These are phyloP conservation scores for Clarias fuscus DNA, from an alignment of 2,797 vertebrate genomes.

Conservation along the genomic window DNA sequence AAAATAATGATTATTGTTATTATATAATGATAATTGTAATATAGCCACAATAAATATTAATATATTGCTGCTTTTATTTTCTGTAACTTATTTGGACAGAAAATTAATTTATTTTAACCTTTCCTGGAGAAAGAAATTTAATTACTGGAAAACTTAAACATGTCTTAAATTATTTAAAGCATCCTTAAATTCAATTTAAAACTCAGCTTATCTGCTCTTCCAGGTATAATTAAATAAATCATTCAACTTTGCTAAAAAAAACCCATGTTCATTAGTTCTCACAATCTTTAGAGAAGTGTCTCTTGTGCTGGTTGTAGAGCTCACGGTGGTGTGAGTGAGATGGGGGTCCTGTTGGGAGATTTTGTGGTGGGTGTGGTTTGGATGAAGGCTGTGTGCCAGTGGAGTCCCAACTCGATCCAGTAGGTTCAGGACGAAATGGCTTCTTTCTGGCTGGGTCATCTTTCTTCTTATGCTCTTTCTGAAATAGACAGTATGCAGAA, in stretches of 20 bases:
- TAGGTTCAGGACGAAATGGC: constrained; percentile 85
- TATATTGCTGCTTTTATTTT: background rate
- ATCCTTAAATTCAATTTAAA: background rate
- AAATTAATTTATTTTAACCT: background rate
- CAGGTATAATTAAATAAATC: background rate
- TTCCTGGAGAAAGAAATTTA: background rate
- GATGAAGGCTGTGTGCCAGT: constrained; percentile 77
- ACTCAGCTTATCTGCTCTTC: background rate
- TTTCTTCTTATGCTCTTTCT: constrained; percentile 93
- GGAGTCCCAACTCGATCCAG: constrained; percentile 88
- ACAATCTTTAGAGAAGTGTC: constrained; percentile 87
- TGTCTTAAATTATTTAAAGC: no score
- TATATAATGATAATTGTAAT: no score
- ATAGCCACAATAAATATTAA: background rate
- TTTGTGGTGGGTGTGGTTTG: constrained; percentile 75
- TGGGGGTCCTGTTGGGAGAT: constrained; percentile 72
- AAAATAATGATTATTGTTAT: no score
- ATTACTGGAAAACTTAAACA: background rate
- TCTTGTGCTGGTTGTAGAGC: constrained; percentile 81
- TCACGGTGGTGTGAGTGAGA: constrained; percentile 89
- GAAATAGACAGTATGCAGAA: constrained; percentile 24
- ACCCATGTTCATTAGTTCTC: constrained; percentile 37
- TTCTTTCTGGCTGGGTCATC: constrained; percentile 83
- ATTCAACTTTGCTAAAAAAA: background rate
- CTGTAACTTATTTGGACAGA: no score